phyloP scores from a whole-genome alignment of 2,113 vertebrate species.

The Australoheros scitulus region DNA sequence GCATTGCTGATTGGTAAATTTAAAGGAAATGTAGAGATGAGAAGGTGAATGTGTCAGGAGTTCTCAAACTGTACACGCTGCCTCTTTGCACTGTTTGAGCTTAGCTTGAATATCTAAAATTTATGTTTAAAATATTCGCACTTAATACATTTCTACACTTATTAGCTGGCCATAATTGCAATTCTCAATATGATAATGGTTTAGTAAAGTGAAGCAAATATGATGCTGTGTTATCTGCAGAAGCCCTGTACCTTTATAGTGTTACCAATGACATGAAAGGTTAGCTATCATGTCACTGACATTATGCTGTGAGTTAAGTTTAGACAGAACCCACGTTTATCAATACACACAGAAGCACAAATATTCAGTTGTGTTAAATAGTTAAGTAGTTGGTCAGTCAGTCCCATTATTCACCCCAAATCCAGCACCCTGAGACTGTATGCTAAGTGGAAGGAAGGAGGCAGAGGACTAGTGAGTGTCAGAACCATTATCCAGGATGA shows the following conservation, averaged over 20 bases:
- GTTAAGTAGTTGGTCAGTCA: background rate
- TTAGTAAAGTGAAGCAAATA: too few species aligned
- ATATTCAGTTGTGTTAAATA: background rate
- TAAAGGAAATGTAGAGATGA: background rate
- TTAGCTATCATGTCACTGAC: conserved; percentile 1
- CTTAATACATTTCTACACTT: too few species aligned
- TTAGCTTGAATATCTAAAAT: background rate
- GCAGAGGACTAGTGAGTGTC: background rate
- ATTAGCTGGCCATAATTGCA: too few species aligned
- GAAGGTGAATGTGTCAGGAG: background rate
- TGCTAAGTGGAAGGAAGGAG: background rate
- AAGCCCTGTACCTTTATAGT: background rate
- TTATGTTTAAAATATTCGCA: background rate
- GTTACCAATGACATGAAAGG: background rate
- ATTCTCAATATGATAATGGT: too few species aligned
- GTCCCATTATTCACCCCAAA: too few species aligned
- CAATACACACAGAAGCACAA: background rate
- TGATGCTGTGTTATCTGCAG: too few species aligned
- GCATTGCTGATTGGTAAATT: background rate
- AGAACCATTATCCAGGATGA: background rate
- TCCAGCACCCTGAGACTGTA: background rate
- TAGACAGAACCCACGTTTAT: conserved; percentile 10
- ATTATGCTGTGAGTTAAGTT: conserved; percentile 17
- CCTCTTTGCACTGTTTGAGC: background rate
- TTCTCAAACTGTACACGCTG: background rate